Evolutionary conservation across 2,113 vertebrate species (phyloP).

Genomic region (Aspidoscelis tigris): DNA sequence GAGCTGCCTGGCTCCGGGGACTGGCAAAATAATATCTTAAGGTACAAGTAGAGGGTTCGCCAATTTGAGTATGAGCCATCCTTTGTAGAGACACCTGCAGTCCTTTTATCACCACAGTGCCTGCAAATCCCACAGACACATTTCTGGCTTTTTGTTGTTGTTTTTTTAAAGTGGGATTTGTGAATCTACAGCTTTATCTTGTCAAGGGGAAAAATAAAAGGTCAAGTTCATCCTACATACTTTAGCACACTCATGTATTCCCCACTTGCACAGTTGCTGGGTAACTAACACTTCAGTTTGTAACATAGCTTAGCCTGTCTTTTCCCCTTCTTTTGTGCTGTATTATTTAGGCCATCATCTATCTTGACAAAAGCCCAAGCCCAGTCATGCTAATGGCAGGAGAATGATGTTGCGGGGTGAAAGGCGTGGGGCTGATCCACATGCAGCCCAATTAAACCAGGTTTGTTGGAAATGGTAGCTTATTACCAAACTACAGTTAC

Average conservation of each 20-base stretch:
- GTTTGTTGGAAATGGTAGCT: too few species aligned
- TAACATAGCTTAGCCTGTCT: neutral
- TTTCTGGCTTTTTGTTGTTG: neutral
- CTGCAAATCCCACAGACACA: neutral
- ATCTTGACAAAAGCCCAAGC: neutral
- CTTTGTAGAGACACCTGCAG: neutral
- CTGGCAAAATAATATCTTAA: neutral
- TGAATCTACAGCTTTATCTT: conserved; percentile 2
- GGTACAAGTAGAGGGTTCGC: neutral
- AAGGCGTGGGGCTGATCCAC: neutral
- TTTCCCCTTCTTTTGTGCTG: neutral
- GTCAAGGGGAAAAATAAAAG: neutral
- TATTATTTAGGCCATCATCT: neutral
- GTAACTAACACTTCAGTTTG: neutral
- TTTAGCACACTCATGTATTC: neutral
- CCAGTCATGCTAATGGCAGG: neutral
- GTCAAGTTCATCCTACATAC: neutral
- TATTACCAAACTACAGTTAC: too few species aligned
- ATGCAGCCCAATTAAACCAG: too few species aligned
- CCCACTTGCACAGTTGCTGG: neutral
- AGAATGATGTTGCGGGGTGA: neutral
- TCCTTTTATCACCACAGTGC: neutral
- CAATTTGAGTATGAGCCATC: neutral
- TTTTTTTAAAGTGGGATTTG: neutral
- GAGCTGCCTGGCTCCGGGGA: neutral